phyloP scores from a whole-genome alignment of 1,140 invertebrate species.

The Diabrotica undecimpunctata region DNA sequence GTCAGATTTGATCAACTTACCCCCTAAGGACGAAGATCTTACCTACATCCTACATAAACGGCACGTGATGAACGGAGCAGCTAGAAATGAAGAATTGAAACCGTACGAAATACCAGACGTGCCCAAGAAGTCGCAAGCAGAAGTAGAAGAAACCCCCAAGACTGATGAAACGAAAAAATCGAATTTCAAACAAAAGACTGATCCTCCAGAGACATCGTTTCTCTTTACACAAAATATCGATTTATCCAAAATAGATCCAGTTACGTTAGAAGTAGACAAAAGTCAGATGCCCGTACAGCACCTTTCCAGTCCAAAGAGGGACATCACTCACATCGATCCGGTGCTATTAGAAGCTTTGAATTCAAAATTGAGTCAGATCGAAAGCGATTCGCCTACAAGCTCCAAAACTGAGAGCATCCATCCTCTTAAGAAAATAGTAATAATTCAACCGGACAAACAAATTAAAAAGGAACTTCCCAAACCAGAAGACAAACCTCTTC shows the following conservation, averaged over 20 bases:
- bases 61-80: constrained; percentile 78
- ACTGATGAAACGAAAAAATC: constrained; percentile 16
- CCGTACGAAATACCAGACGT: constrained; percentile 12
- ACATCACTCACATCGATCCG: constrained; percentile 65
- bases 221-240: constrained; percentile 69
- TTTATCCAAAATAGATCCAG: constrained; percentile 64
- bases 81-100: constrained; percentile 48
- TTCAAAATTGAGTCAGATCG: constrained; percentile 68
- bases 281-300: constrained; percentile 56
- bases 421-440: constrained; percentile 52
- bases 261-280: constrained; percentile 65
- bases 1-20: constrained; percentile 46
- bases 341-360: constrained; percentile 62
- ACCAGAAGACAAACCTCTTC: constrained; percentile 24
- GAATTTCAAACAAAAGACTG: constrained; percentile 19
- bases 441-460: constrained; percentile 47
- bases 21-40: constrained; percentile 64
- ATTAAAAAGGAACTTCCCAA: constrained; percentile 37
- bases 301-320: constrained; percentile 61
- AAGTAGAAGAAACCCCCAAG: constrained; percentile 17
- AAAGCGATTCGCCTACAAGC: constrained; percentile 66
- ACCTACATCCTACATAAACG: constrained; percentile 78
- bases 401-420: constrained; percentile 64
- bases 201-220: constrained; percentile 46
- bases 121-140: constrained; percentile 3